Evolutionary conservation across 2,797 vertebrate genomes (phyloP), one percentile per base, ranked within the genome.

Genomic region (Muraenolepis orangiensis): DNA sequence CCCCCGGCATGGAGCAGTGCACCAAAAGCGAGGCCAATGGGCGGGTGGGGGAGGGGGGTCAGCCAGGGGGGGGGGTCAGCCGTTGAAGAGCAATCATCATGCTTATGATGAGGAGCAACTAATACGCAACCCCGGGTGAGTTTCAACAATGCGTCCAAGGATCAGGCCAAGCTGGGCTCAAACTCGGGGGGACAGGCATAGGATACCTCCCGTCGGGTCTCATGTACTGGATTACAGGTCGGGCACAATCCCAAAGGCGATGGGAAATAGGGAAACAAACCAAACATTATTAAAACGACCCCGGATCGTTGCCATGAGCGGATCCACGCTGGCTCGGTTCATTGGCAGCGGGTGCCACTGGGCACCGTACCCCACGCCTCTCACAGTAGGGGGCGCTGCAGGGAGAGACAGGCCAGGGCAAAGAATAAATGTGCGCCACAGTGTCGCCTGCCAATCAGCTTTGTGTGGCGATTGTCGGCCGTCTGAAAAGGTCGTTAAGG

Each of bases 381-480:
- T 90, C 93, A 93, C 93, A 94, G 93, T 91, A 94, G 93, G 93
- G 91, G 93, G 93, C 93, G 92, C 90, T 88, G 88, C 87, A 90
- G 90, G 92, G 87, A 85, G 86, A 88, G 90, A 89, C 87, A 79
- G 83, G 83, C 83, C 4, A 80, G 91, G 89, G 85, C 84, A 88
- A 91, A 92, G 90, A 88, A 94, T 91, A 93, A 94, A 93, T 92
- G 90, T 87, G 86, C 83, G 86, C 88, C 84, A 75, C 66, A 86
- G 91, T 92, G 91, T 93, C 85, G 90, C 84, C 92, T 94, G 93
- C 93, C 93, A 94, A 90, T 94, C 93, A 93, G 90, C 86, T 94
- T 93, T 93, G 90, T 93, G 87, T 89, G 80, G 80, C 74, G 87
- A 91, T 92, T 93, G 91, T 92, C 71, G 74, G 84, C 72, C 74